Conservation (phyloP, 2,888 invertebrate species). For the Brachyopa scutellaris region DNA sequence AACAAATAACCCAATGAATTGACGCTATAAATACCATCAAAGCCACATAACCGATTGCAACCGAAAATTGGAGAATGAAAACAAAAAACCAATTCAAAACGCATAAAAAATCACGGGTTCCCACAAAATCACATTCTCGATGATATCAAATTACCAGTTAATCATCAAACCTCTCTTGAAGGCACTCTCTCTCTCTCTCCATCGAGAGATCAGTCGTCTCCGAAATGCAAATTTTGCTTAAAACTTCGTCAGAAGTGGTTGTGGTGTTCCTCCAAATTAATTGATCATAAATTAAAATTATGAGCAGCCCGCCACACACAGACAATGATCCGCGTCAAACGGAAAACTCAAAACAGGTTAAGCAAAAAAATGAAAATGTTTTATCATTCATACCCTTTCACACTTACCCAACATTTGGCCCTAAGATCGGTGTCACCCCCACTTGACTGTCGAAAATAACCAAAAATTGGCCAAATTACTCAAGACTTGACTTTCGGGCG, state of each 20-base stretch:
- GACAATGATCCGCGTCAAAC: neutral
- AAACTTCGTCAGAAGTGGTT: conserved; percentile 39
- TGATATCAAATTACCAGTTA: neutral
- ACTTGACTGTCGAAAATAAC: neutral
- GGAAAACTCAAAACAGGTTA: conserved; percentile 11
- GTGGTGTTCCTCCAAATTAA: conserved; percentile 50
- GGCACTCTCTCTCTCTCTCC: too few relatives aligned
- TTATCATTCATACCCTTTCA: conserved; percentile 30
- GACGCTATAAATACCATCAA: neutral
- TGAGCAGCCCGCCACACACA: neutral
- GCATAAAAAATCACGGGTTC: conserved; percentile 15
- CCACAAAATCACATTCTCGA: conserved; percentile 7
- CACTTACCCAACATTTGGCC: conserved; percentile 21
- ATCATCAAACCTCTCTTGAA: neutral
- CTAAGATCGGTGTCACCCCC: conserved; percentile 46
- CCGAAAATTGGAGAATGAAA: too few relatives aligned
- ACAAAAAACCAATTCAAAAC: too few relatives aligned
- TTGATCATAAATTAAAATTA: conserved; percentile 51
- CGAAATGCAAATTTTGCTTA: conserved; percentile 39
- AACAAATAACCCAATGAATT: conserved; percentile 2
- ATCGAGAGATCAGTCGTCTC: conserved; percentile 18
- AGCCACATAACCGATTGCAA: conserved; percentile 8
- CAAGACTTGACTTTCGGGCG: conserved; percentile 7
- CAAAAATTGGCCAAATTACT: conserved; percentile 25
- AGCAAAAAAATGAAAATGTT: conserved; percentile 23